These are phyloP conservation scores for Aurelia sp. DNA, from an alignment of 30 jellyfish, hydroid and myxozoan species.

Conservation along the genomic window DNA sequence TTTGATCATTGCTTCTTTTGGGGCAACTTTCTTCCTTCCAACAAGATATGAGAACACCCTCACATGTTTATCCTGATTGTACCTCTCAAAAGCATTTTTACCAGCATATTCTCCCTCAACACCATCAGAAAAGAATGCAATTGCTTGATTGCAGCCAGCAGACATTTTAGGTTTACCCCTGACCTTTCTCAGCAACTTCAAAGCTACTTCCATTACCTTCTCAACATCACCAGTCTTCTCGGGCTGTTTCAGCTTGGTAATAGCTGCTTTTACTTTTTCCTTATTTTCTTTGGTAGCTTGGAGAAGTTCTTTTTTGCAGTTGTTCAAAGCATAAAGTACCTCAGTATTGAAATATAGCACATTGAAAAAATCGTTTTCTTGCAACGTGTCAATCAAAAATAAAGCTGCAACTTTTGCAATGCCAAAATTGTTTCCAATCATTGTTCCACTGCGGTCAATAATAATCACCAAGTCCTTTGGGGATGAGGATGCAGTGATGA, in stretches of 20 bases:
- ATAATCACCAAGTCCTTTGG: conserved; percentile 87
- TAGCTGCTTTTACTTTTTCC: conserved; percentile 62
- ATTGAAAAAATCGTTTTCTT: conserved; percentile 90
- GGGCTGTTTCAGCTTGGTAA: conserved; percentile 48
- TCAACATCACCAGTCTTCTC: conserved; percentile 59
- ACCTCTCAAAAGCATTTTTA: conserved; percentile 35
- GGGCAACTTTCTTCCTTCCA: conserved; percentile 87
- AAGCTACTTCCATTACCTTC: conserved; percentile 67
- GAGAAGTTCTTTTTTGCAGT: conserved; percentile 47
- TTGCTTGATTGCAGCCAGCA: conserved; percentile 80
- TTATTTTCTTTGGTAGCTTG: conserved; percentile 93
- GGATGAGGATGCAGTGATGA: conserved; percentile 77
- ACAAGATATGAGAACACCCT: conserved; percentile 90
- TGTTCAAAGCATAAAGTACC: conserved; percentile 23
- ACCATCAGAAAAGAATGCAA: conserved; percentile 72
- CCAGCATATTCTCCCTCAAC: conserved; percentile 68
- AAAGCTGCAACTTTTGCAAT: conserved; percentile 88
- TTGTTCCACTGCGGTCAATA: conserved; percentile 89
- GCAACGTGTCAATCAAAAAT: conserved; percentile 84
- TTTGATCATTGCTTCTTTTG: conserved; percentile 73
- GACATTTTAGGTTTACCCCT: conserved; percentile 48
- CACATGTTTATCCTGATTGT: conserved; percentile 55
- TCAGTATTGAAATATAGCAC: conserved; percentile 48
- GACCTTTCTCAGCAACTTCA: conserved; percentile 40
- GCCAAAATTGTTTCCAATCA: conserved; percentile 94